A percentile compares a stretch with the other conserved stretches of the same genome.
Evolutionary conservation across 2,888 invertebrate genomes (phyloP).

Genomic region (Cryptocephalus moraei): DNA sequence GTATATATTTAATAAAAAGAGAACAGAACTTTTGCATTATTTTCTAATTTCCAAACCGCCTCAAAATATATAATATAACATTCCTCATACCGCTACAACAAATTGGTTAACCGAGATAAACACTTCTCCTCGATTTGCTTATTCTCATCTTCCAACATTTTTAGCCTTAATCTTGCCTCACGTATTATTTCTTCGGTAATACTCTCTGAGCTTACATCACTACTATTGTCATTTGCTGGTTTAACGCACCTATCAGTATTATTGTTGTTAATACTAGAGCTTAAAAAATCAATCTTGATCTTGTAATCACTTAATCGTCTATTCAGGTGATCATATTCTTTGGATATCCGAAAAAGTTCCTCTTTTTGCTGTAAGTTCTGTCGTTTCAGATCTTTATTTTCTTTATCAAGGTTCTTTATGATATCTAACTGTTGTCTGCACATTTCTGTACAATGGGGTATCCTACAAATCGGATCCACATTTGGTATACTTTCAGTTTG

Average conservation of each 20-base stretch:
- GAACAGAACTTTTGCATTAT: too few species aligned
- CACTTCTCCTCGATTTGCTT: slow-evolving; percentile 48
- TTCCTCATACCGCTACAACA: too few species aligned
- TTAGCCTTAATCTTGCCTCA: slow-evolving; percentile 43
- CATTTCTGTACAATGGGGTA: slow-evolving; percentile 5
- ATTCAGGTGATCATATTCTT: slow-evolving; percentile 13
- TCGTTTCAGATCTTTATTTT: slow-evolving; percentile 5
- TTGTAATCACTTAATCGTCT: slow-evolving; percentile 18
- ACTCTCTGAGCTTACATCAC: slow-evolving; percentile 30
- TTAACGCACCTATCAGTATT: neutral
- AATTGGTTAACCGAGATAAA: neutral
- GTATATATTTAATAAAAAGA: too few species aligned
- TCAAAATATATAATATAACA: too few species aligned
- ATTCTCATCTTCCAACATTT: slow-evolving; percentile 49
- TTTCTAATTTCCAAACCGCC: too few species aligned
- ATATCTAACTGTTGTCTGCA: slow-evolving; percentile 5
- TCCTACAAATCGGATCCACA: neutral
- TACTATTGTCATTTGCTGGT: slow-evolving; percentile 1
- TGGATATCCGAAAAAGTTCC: slow-evolving; percentile 11
- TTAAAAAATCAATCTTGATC: slow-evolving; percentile 18
- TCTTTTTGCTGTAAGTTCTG: slow-evolving; percentile 9
- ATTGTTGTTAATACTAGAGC: slow-evolving; percentile 5
- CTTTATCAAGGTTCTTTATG: slow-evolving; percentile 3
- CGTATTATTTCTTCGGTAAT: slow-evolving; percentile 39
- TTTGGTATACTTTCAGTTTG: slow-evolving; percentile 3